phyloP scores from a whole-genome alignment of 2,797 vertebrate genomes.

The Anguilla obscura region DNA sequence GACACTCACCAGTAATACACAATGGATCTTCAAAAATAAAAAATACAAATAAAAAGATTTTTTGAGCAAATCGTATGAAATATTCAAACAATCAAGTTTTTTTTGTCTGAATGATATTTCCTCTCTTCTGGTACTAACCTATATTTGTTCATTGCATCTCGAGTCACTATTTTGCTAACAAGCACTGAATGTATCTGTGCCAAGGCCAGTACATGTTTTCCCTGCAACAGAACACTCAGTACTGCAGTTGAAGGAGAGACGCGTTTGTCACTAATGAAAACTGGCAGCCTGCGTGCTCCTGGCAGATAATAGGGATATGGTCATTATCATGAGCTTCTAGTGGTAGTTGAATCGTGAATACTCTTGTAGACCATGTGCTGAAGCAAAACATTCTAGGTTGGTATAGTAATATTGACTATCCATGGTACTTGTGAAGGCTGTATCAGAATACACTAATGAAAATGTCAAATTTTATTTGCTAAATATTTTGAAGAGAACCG shows the following conservation, averaged over 20 bases:
- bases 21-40: background rate
- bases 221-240: background rate
- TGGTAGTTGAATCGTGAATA: background rate
- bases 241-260: background rate
- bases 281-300: background rate
- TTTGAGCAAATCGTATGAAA: background rate
- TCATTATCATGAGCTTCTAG: background rate
- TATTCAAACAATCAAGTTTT: background rate
- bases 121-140: background rate
- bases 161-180: background rate
- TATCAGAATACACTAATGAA: background rate
- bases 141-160: background rate
- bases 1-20: conserved; percentile 22
- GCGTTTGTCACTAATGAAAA: background rate
- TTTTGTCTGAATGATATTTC: background rate
- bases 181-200: background rate
- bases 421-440: background rate
- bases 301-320: background rate
- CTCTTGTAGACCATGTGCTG: background rate
- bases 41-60: background rate
- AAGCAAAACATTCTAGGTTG: background rate
- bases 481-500: background rate
- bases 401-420: background rate
- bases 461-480: background rate
- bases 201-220: background rate